These are phyloP conservation scores for Orthonychiurus folsomi DNA, from an alignment of 2,888 invertebrate genomes.

Conservation along the genomic window DNA sequence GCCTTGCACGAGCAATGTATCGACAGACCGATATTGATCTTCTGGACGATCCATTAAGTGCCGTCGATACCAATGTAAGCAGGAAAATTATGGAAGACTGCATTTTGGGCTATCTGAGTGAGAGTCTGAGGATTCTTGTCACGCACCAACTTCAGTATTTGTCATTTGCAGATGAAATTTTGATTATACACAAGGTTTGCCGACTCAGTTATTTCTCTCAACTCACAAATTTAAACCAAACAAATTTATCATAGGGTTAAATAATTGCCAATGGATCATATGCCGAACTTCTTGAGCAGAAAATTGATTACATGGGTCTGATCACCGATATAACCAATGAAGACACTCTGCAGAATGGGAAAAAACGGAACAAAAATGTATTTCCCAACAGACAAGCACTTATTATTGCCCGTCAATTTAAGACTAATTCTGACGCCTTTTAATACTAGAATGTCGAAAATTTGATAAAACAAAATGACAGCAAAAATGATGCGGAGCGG, in stretches of 20 bases:
- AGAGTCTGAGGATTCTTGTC: slow-evolving; percentile 47
- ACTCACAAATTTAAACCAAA: neutral
- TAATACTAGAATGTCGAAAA: too few relatives aligned
- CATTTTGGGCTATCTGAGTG: slow-evolving; percentile 43
- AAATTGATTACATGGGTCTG: slow-evolving; percentile 42
- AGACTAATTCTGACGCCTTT: too few relatives aligned
- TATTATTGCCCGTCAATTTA: too few relatives aligned
- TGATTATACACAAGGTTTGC: slow-evolving; percentile 31
- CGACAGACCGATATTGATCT: slow-evolving; percentile 48
- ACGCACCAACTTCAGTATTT: slow-evolving; percentile 68
- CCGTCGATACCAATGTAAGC: slow-evolving; percentile 46
- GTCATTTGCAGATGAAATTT: slow-evolving; percentile 35
- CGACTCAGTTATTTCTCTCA: neutral
- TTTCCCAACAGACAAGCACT: too few relatives aligned
- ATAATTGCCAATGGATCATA: slow-evolving; percentile 55
- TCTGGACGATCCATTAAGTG: slow-evolving; percentile 49
- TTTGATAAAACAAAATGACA: slow-evolving; percentile 12
- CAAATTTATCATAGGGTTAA: slow-evolving; percentile 43
- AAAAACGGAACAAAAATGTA: too few relatives aligned
- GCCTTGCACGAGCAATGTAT: slow-evolving; percentile 54
- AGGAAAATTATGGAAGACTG: slow-evolving; percentile 41
- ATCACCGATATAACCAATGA: slow-evolving; percentile 42
- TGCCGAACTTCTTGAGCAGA: slow-evolving; percentile 48
- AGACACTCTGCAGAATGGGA: slow-evolving; percentile 3
- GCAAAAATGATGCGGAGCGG: slow-evolving; percentile 32